These are phyloP conservation scores for Drosophila birchii DNA, from an alignment of 2,888 invertebrate species.

Conservation along the genomic window DNA sequence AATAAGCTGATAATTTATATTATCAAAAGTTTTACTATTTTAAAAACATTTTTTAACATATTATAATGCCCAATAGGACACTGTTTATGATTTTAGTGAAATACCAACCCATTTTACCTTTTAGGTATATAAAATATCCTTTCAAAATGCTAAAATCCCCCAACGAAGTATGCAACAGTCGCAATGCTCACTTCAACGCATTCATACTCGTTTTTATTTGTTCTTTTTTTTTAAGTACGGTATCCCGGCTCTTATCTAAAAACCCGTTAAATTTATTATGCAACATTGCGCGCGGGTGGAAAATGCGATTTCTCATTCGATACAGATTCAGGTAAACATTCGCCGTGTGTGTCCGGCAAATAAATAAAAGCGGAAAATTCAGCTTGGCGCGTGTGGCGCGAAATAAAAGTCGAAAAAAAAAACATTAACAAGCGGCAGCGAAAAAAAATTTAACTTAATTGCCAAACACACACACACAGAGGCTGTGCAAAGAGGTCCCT, in stretches of 20 bases:
- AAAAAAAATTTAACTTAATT: slow-evolving; percentile 75
- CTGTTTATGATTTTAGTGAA: neutral
- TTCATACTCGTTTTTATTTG: slow-evolving; percentile 18
- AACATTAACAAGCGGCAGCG: slow-evolving; percentile 71
- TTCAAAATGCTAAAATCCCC: neutral
- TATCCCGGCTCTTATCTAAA: slow-evolving; percentile 66
- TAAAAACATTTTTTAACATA: neutral
- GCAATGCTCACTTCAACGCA: too few species aligned
- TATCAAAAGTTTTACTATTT: neutral
- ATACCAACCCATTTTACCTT: neutral
- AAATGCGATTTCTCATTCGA: slow-evolving; percentile 61
- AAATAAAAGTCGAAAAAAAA: slow-evolving; percentile 33
- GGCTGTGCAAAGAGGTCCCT: neutral
- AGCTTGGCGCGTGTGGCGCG: slow-evolving; percentile 26
- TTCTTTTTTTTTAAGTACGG: slow-evolving; percentile 20
- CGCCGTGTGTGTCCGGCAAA: slow-evolving; percentile 67
- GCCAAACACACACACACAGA: slow-evolving; percentile 68
- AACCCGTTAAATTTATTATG: slow-evolving; percentile 70
- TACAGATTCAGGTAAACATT: slow-evolving; percentile 53
- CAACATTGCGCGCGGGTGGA: slow-evolving; percentile 53
- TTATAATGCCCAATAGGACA: too few species aligned
- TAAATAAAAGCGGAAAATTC: slow-evolving; percentile 58
- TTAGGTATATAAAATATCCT: neutral
- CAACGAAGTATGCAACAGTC: neutral
- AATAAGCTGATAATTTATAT: neutral